Base-by-base conservation (phyloP, 2,888 invertebrate species). In the Lymantria monacha region DNA sequence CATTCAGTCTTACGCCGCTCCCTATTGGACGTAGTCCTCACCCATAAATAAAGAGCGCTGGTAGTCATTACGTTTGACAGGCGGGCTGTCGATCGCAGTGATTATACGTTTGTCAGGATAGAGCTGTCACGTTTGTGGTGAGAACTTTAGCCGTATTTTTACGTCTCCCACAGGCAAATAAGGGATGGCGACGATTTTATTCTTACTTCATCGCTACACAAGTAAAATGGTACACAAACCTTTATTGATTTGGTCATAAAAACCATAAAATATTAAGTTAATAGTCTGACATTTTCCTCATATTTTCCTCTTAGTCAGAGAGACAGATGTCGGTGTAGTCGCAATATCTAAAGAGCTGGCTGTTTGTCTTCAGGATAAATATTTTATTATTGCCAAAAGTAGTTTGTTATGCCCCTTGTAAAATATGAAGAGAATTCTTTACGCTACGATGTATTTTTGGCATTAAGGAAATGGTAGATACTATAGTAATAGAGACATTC, bases 201-300 rank as follows among this genome's bases (percentile, higher is more conserved):
- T 22, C 22, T 22, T 22, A 22, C 22, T 22, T 5, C 22, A 5
- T 22, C 22, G 5, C 22, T 5, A 33, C 10, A 33, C 33, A 8
- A 8, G 9, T 33, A 33, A 10, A 7, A 8, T 33, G 1, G 9
- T 33, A 33, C 2, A 33, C 22, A 75, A 59, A 64, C 59, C 56
- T 51, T 63, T 59, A 68, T 69, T 68, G 36, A 45, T 65, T 74
- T 60, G 69, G 70, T 74, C 70, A 69, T 59, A 59, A 55, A 49
- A 46, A 44, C 47, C 60, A 71, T 74, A 72, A 74, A 72, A 52
- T 61, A 55, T 65, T 69, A 67, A 67, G 60, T 72, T 75, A 72
- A 75, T 69, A 63, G 66, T 53, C 49, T 33, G 41, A 53, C 51
- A 65, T 75, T 72, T 75, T 69, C 72, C 61, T 66, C 64, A 63